These are phyloP conservation scores for Phragmatobia fuliginosa DNA, from an alignment of 2,888 invertebrate species.

Conservation along the genomic window DNA sequence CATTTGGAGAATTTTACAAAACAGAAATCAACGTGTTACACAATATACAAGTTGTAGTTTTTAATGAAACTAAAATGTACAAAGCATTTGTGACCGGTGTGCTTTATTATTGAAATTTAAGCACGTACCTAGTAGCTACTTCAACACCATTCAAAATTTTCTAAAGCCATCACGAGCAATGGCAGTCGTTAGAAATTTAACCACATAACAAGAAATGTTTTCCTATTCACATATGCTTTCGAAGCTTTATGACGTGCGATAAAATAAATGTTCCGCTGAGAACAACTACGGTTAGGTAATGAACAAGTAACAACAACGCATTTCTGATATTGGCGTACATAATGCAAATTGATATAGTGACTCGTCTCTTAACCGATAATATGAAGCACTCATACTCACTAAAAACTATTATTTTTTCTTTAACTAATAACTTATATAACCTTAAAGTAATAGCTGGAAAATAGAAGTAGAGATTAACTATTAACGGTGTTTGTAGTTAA, in stretches of 20 bases:
- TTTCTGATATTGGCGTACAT: background rate
- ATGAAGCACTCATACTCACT: background rate
- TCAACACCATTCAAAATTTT: constrained; percentile 1
- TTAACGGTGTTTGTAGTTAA: background rate
- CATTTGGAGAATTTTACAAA: background rate
- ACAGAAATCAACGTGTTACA: background rate
- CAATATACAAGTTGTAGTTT: background rate
- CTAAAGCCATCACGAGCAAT: constrained; percentile 7
- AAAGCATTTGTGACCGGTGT: background rate
- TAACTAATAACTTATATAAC: background rate
- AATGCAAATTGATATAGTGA: background rate
- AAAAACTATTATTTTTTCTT: background rate
- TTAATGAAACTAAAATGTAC: background rate
- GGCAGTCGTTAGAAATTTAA: constrained; percentile 31
- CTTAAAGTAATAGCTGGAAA: background rate
- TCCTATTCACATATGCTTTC: constrained; percentile 51
- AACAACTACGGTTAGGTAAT: constrained; percentile 41
- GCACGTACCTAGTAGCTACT: background rate
- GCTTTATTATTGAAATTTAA: background rate
- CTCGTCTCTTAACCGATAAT: background rate
- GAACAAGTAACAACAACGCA: background rate
- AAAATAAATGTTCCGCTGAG: constrained; percentile 62
- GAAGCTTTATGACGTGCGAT: constrained; percentile 59
- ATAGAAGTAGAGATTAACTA: background rate
- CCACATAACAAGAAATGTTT: constrained; percentile 49